Percentiles rank a stretch among this genome's conserved stretches.
Conservation (phyloP, 2,113 vertebrate genomes). For the Apteryx owenii region DNA sequence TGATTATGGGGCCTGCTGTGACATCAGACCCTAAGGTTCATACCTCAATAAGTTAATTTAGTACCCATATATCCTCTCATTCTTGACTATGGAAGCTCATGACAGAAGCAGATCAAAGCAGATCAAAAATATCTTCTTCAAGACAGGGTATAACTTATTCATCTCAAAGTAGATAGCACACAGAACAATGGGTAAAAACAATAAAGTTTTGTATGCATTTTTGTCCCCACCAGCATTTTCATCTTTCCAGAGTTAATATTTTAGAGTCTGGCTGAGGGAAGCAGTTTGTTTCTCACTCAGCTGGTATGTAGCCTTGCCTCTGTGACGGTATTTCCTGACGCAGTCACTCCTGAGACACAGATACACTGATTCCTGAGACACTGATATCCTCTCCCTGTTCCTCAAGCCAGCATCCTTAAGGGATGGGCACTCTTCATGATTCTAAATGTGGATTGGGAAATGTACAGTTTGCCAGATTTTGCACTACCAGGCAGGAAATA, state of each 20-base stretch:
- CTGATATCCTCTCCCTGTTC: accelerated
- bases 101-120: not conserved
- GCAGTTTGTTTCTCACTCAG: not conserved
- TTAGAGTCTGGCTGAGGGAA: not conserved
- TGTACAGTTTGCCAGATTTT: accelerated
- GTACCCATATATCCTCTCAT: not conserved
- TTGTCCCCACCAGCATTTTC: not conserved
- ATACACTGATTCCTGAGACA: not conserved
- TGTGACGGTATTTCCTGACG: not conserved
- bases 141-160: not conserved
- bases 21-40: not conserved
- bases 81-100: not conserved
- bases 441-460: not conserved
- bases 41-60: not conserved
- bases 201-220: not conserved
- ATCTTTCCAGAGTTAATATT: not conserved
- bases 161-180: not conserved
- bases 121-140: not conserved
- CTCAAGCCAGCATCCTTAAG: not conserved
- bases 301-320: accelerated
- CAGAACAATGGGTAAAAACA: not conserved
- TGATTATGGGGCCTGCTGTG: not conserved
- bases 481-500: not conserved
- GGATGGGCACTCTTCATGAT: not conserved
- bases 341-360: no score